These are phyloP conservation scores for Rhabdophis nuchalis DNA, from an alignment of 2,797 vertebrate species.

Conservation along the genomic window DNA sequence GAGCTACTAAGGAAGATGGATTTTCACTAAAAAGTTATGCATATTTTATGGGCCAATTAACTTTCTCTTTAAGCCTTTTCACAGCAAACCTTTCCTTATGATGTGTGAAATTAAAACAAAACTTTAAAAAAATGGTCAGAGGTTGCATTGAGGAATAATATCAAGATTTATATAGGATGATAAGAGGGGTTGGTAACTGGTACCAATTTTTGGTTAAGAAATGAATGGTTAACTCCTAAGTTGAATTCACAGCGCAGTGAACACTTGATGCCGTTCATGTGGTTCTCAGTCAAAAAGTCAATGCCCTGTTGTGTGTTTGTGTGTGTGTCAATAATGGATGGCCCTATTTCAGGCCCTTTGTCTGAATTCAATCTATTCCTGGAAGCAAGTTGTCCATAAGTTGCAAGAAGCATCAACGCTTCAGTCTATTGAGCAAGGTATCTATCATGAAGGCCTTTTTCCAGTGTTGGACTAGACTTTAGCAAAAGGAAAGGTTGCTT, in stretches of 20 bases:
- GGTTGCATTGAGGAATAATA: background rate
- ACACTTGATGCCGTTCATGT: background rate
- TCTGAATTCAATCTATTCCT: background rate
- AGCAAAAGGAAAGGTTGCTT: background rate
- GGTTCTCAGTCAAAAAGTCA: background rate
- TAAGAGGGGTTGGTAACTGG: background rate
- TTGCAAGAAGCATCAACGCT: background rate
- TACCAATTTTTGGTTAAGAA: background rate
- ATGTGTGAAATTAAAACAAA: background rate
- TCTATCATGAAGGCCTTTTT: background rate
- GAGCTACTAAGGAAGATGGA: background rate
- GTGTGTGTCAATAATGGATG: background rate
- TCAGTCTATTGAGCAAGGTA: background rate
- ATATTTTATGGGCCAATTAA: constrained; percentile 30
- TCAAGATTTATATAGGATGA: constrained; percentile 18
- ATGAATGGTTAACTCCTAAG: no score
- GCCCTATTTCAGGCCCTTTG: background rate
- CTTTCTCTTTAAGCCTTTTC: background rate
- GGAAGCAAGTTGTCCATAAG: background rate
- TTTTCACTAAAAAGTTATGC: constrained; percentile 11
- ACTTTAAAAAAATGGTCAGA: background rate
- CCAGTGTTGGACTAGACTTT: background rate
- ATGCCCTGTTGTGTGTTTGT: background rate
- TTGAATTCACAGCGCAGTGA: background rate
- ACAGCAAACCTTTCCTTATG: accelerated